Conservation (phyloP, 2,113 vertebrate species). For the Nasalis larvatus region DNA sequence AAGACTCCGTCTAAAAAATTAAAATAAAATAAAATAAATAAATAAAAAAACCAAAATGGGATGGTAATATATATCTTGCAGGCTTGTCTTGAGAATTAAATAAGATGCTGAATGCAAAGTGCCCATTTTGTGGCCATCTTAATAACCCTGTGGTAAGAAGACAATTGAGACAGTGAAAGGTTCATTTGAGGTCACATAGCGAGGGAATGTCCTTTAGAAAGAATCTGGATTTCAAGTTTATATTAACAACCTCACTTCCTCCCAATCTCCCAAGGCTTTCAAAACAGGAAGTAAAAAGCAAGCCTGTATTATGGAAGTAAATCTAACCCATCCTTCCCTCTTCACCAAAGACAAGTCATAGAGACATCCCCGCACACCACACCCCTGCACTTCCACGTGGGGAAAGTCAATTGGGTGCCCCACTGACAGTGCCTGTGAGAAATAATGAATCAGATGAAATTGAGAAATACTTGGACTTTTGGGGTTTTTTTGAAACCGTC, state of each 20-base stretch:
- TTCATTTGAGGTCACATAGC: not conserved
- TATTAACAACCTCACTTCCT: slow-evolving; percentile 47
- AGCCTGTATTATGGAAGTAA: not conserved
- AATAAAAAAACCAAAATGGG: not conserved
- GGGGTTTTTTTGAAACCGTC: not conserved
- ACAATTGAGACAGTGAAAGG: not conserved
- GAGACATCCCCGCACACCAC: not conserved
- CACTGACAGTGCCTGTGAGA: not conserved
- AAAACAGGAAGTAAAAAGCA: slow-evolving; percentile 35
- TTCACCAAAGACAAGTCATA: not conserved
- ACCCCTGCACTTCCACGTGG: not conserved
- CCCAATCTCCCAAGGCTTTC: not conserved
- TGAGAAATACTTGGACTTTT: slow-evolving; percentile 38
- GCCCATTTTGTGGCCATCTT: not conserved
- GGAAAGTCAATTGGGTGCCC: not conserved
- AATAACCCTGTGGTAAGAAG: slow-evolving; percentile 4
- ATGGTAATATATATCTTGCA: not conserved
- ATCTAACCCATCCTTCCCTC: not conserved
- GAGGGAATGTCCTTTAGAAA: not conserved
- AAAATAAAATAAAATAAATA: not conserved
- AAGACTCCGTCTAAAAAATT: not conserved
- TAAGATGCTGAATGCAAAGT: not conserved
- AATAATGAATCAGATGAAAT: slow-evolving; percentile 49
- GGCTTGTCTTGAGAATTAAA: not conserved
- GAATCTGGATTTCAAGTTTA: slow-evolving; percentile 26